phyloP scores from a whole-genome alignment of 2,797 vertebrate genomes.

The Acanthornis magna region DNA sequence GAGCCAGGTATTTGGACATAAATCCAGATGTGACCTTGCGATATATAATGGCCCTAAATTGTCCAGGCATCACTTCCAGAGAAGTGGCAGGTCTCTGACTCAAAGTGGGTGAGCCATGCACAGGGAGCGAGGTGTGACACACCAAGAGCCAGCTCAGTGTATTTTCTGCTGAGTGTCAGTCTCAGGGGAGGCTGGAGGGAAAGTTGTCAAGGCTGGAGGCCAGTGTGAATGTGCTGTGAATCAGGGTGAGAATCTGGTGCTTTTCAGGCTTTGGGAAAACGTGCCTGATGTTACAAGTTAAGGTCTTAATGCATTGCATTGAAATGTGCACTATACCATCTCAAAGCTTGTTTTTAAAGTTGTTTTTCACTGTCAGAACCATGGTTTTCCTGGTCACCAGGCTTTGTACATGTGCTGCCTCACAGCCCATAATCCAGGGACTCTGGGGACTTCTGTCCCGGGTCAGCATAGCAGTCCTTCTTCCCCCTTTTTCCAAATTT shows the following conservation, averaged over 20 bases:
- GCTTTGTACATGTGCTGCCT: not conserved
- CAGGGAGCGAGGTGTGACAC: not conserved
- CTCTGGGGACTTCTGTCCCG: not conserved
- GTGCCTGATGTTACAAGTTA: not conserved
- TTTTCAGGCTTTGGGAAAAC: not conserved
- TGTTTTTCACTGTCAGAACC: not conserved
- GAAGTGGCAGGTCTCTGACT: not conserved
- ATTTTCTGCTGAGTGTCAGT: not conserved
- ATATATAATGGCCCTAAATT: not conserved
- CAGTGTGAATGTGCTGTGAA: not conserved
- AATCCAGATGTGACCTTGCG: not conserved
- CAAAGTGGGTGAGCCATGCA: not conserved
- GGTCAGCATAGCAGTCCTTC: not conserved
- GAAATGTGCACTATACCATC: not conserved
- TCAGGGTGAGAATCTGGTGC: not conserved
- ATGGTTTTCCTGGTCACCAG: not conserved
- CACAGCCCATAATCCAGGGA: not conserved
- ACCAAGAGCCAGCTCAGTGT: not conserved
- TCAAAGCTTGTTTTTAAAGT: not conserved
- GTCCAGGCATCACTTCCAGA: not conserved
- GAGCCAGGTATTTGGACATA: not conserved
- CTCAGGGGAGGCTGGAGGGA: not conserved
- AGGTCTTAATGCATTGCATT: not conserved
- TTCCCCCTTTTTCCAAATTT: not conserved
- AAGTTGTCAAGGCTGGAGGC: not conserved